A percentile compares a stretch with the other conserved stretches of the same genome.
Conservation (phyloP, 2,113 vertebrate genomes). For the Hypanus sabinus region DNA sequence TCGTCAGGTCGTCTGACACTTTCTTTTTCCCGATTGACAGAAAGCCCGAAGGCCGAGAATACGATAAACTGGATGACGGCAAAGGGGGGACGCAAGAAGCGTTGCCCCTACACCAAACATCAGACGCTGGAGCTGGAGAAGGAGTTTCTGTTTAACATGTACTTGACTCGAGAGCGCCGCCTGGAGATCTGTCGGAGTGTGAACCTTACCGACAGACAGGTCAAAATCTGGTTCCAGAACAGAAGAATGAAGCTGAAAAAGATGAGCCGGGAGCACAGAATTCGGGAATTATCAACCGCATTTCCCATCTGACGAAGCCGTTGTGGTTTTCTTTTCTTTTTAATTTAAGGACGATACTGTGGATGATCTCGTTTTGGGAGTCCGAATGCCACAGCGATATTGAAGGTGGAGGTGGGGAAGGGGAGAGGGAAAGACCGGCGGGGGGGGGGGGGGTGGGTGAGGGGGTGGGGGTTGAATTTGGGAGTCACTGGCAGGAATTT, state of each 20-base stretch:
- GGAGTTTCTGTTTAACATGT: constrained; percentile 42
- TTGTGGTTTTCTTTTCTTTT: neutral
- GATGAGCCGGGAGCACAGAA: constrained; percentile 40
- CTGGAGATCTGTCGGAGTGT: constrained; percentile 50
- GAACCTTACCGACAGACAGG: constrained; percentile 41
- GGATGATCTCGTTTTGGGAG: neutral
- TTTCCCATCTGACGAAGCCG: constrained; percentile 37
- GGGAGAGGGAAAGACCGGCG: neutral
- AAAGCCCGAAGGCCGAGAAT: constrained; percentile 38
- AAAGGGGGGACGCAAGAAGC: constrained; percentile 38
- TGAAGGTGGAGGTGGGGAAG: neutral
- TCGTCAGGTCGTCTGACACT: constrained; percentile 31
- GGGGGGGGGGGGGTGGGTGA: neutral
- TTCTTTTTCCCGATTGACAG: constrained; percentile 33
- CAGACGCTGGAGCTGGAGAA: constrained; percentile 44
- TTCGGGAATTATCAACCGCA: constrained; percentile 34
- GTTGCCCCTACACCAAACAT: constrained; percentile 38
- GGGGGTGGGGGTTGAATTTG: neutral
- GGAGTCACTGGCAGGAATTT: neutral
- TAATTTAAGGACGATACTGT: neutral
- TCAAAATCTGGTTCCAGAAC: constrained; percentile 49
- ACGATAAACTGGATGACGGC: constrained; percentile 40
- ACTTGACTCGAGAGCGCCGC: constrained; percentile 55
- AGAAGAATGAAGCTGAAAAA: constrained; percentile 46
- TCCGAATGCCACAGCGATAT: neutral